phyloP scores from a whole-genome alignment of 2,888 invertebrate species.

The Hypselothyrea guttata region DNA sequence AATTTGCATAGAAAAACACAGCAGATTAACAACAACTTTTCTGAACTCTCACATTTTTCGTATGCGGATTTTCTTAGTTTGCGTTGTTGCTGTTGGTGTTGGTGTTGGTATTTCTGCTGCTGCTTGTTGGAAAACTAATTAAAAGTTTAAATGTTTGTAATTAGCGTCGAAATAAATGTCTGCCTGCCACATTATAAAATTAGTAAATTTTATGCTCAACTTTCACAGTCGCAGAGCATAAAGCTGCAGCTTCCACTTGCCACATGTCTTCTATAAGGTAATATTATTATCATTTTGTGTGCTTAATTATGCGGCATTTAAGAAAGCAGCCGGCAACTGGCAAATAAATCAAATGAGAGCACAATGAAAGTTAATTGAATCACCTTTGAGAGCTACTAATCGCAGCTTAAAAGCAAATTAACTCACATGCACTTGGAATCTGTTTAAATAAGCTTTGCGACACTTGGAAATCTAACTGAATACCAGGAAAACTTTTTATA shows the following conservation, averaged over 20 bases:
- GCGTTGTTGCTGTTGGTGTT: constrained; percentile 19
- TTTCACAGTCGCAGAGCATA: no score
- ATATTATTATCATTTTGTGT: background rate
- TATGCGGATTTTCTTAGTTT: constrained; percentile 12
- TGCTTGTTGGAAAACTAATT: constrained; percentile 68
- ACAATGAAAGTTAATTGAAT: no score
- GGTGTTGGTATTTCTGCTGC: constrained; percentile 17
- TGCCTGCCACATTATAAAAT: constrained; percentile 70
- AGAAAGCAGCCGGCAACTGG: background rate
- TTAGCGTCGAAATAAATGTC: constrained; percentile 73
- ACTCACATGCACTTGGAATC: no score
- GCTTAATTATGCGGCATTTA: constrained; percentile 11
- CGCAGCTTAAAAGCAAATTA: no score
- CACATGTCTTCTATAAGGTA: background rate
- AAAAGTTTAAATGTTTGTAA: constrained; percentile 74
- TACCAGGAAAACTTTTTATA: no score
- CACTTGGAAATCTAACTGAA: no score
- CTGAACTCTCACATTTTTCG: constrained; percentile 20
- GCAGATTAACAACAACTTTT: constrained; percentile 11
- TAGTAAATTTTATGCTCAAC: constrained; percentile 59
- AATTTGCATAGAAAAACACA: constrained; percentile 52
- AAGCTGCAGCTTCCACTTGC: background rate
- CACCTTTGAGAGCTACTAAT: background rate
- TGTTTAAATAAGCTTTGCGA: no score
- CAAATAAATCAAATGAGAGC: no score